phyloP scores from a whole-genome alignment of 2,113 vertebrate species.

The Pachycephala philippinensis region DNA sequence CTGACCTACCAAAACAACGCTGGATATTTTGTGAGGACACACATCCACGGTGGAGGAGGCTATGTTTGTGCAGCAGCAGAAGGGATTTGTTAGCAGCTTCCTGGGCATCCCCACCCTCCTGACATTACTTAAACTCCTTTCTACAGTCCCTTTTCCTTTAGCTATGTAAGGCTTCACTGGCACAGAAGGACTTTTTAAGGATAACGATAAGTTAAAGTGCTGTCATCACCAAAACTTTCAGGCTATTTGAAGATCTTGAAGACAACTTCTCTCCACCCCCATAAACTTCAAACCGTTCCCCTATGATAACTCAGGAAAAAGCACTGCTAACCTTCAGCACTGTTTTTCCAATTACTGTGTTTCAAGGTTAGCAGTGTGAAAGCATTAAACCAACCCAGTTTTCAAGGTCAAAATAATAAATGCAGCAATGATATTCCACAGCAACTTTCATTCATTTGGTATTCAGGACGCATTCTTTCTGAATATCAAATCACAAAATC shows the following conservation, averaged over 20 bases:
- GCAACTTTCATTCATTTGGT: not conserved
- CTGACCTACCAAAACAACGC: not conserved
- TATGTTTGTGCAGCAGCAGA: not conserved
- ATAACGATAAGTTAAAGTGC: not conserved
- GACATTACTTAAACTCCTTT: not conserved
- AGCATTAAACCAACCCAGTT: not conserved
- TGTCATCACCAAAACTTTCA: not conserved
- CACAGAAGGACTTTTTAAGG: not conserved
- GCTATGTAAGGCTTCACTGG: not conserved
- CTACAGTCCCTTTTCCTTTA: not conserved
- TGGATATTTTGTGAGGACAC: not conserved
- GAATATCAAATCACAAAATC: conserved; percentile 42
- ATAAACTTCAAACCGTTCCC: not conserved
- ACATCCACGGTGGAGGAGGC: accelerated
- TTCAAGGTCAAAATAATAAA: conserved; percentile 31
- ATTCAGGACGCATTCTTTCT: not conserved
- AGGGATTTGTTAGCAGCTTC: not conserved
- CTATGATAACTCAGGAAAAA: not conserved
- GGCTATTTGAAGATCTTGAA: not conserved
- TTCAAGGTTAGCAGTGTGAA: not conserved
- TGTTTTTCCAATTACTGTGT: not conserved
- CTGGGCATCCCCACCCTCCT: not conserved
- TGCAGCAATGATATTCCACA: not conserved
- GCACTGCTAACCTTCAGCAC: not conserved
- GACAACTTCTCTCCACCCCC: not conserved